A percentile compares a stretch with the other conserved stretches of the same genome.
phyloP scores from a whole-genome alignment of 2,888 invertebrate genomes.

The Acrocera orbiculus region DNA sequence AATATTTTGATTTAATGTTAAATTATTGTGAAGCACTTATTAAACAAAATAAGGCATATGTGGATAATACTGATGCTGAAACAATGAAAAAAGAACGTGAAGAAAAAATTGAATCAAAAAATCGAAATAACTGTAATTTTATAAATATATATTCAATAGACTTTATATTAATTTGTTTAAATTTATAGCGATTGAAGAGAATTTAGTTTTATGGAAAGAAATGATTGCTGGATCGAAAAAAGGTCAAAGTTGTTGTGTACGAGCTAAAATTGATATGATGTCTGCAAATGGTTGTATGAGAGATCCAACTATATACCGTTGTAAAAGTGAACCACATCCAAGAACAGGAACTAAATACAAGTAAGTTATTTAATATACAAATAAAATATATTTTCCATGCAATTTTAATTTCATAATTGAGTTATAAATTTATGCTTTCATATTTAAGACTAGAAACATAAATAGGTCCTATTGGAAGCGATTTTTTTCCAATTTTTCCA shows the following conservation, averaged over 20 bases:
- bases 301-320: slow-evolving; percentile 96
- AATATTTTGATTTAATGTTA: slow-evolving; percentile 88
- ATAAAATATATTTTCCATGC: too few species aligned
- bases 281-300: slow-evolving; percentile 92
- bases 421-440: too few species aligned
- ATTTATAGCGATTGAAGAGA: slow-evolving; percentile 57
- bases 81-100: slow-evolving; percentile 91
- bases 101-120: slow-evolving; percentile 65
- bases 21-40: slow-evolving; percentile 75
- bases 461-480: too few species aligned
- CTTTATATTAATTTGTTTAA: neutral
- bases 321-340: slow-evolving; percentile 90
- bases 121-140: slow-evolving; percentile 63
- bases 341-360: slow-evolving; percentile 89
- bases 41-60: slow-evolving; percentile 80
- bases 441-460: too few species aligned
- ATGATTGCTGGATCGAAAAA: slow-evolving; percentile 69
- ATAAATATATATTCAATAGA: neutral
- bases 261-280: slow-evolving; percentile 95
- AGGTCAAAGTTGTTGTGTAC: slow-evolving; percentile 82
- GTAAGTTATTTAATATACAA: slow-evolving; percentile 33
- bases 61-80: slow-evolving; percentile 89
- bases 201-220: slow-evolving; percentile 80
- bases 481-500: too few species aligned
- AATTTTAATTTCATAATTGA: too few species aligned